Evolutionary conservation across 2,113 vertebrate species (phyloP), one percentile per base, ranked within the genome.

Genomic region (Rhadina sibilatrix): DNA sequence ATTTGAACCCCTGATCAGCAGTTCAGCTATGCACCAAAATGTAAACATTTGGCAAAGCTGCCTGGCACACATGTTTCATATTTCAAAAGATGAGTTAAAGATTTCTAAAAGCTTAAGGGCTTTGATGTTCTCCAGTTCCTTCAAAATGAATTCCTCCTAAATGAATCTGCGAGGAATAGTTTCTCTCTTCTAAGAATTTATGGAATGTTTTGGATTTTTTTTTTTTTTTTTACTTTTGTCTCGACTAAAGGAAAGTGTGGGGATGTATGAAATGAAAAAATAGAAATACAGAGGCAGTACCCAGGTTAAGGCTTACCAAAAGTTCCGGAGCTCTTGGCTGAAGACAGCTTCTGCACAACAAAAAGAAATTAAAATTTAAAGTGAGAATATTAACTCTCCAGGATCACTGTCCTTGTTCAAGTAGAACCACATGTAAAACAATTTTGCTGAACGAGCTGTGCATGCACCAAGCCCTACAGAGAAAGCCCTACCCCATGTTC

Each of bases 1-100:
- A 97, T 95, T 60, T 97, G 93, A 97, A 96, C 91, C 94, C 87
- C 96, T 94, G 95, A 97, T 97, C 97, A 98, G 96, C 93, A 90
- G 94, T 77, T 96, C 93, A 96, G 71, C 93, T 97, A 91, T 97
- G 97, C 59, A 97, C 90, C 89, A 90, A 97, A 97, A 97, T 81
- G 94, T 97, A 97, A 98, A 97, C 95, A 95, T 96, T 98, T 97
- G 94, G 91, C 78, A 83, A 95, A 97, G 96, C 90, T 94, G 83
- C 86, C 94, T 95, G 91, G 64, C 22, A 27, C 90, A 94, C 69
- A 17, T 59, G 78, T 86, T 94, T 97, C 25, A 4, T 86, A 90
- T 97, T 97, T 97, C 82, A 90, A 87, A 97, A 96, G 88, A 78
- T 44, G 70, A 96, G 75, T 65, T 70, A 46, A 37, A 82, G 91